Percentiles rank a stretch among this genome's conserved stretches.
phyloP scores from a whole-genome alignment of 2,113 vertebrate species.

The Gavia stellata region DNA sequence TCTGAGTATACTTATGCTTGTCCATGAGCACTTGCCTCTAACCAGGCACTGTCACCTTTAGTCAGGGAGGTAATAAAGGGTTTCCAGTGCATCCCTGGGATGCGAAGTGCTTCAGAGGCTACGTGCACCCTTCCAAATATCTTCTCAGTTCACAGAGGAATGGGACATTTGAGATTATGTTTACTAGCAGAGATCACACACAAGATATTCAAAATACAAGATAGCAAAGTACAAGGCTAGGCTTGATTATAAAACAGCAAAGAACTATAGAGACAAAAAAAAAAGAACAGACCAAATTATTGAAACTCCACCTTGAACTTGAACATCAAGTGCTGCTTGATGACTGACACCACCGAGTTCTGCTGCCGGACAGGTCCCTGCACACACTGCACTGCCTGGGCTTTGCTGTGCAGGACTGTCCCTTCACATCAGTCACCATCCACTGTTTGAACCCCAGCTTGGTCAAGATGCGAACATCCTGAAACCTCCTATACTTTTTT shows the following conservation, averaged over 20 bases:
- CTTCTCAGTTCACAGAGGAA: not conserved
- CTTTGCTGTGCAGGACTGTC: not conserved
- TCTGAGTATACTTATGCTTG: not conserved
- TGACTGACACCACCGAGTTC: not conserved
- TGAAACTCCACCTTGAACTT: not conserved
- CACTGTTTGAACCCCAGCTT: not conserved
- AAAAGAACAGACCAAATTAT: not conserved
- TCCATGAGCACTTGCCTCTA: not conserved
- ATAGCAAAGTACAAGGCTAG: not conserved
- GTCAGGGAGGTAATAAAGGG: not conserved
- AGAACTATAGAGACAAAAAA: not conserved
- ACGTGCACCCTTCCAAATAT: not conserved
- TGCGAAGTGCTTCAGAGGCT: not conserved
- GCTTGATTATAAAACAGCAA: not conserved
- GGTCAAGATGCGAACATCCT: not conserved
- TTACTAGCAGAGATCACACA: not conserved
- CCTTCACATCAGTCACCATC: not conserved
- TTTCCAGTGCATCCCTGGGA: not conserved
- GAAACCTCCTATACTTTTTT: not conserved
- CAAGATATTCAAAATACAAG: not conserved
- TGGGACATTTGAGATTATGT: not conserved
- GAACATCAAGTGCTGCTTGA: accelerated
- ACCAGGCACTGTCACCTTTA: not conserved
- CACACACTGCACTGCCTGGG: too few relatives aligned
- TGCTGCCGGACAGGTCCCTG: not conserved